Conservation (phyloP, 2,888 invertebrate species). For the Erannis defoliaria region DNA sequence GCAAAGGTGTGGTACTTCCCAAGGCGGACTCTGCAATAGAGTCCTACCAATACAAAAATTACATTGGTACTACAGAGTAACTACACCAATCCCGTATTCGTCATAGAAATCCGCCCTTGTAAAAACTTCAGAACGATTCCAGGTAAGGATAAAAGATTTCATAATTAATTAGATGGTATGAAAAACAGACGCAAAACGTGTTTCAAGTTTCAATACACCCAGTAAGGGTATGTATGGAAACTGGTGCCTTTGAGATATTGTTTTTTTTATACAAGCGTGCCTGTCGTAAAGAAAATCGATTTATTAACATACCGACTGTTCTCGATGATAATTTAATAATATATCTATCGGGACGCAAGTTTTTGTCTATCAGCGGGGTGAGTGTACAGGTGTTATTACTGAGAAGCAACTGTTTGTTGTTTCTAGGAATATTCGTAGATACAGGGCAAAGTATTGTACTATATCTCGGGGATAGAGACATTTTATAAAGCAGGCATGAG, state of each 20-base stretch:
- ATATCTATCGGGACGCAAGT: conserved; percentile 14
- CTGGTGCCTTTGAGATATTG: conserved; percentile 11
- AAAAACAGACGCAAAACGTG: conserved; percentile 32
- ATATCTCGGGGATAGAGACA: conserved; percentile 33
- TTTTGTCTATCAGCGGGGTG: conserved; percentile 23
- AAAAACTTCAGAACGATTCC: conserved; percentile 30
- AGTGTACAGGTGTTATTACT: conserved; percentile 40
- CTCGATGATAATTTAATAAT: conserved; percentile 25
- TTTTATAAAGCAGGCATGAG: conserved; percentile 24
- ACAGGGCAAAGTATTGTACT: conserved; percentile 30
- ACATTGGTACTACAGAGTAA: background rate
- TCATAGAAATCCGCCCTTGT: conserved; percentile 17
- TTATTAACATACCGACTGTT: conserved; percentile 22
- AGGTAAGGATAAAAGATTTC: conserved; percentile 35
- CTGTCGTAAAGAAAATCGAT: conserved; percentile 15
- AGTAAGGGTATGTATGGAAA: conserved; percentile 21
- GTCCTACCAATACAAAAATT: no score
- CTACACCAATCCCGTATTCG: conserved; percentile 4
- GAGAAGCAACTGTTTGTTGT: conserved; percentile 38
- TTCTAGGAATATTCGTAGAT: conserved; percentile 34
- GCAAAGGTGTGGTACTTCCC: no score
- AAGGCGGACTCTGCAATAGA: no score
- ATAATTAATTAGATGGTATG: conserved; percentile 42
- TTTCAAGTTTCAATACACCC: conserved; percentile 13
- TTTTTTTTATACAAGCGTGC: background rate